Conservation (phyloP, 1,140 invertebrate genomes). For the Pentalonia nigronervosa region DNA sequence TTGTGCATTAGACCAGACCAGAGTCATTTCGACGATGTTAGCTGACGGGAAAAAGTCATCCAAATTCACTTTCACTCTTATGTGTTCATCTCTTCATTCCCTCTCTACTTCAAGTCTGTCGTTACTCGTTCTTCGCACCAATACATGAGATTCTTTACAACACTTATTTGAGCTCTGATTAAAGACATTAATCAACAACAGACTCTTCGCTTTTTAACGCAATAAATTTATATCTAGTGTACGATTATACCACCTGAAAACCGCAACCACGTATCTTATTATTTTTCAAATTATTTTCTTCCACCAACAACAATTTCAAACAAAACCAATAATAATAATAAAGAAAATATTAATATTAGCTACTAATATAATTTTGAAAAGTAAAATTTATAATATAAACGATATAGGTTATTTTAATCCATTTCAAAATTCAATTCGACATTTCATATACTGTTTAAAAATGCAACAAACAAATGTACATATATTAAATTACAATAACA, state of each 20-base stretch:
- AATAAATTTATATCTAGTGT: neutral
- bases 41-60: neutral
- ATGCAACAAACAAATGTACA: neutral
- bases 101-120: neutral
- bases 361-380: neutral
- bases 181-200: neutral
- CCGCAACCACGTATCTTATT: neutral
- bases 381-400: neutral
- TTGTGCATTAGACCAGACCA: conserved; percentile 49
- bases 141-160: neutral
- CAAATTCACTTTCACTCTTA: conserved; percentile 55
- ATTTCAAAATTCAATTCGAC: neutral
- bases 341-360: neutral
- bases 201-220: neutral
- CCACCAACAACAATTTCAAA: neutral
- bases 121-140: neutral
- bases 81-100: conserved; percentile 39
- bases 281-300: neutral
- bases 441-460: neutral
- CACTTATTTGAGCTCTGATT: conserved; percentile 8
- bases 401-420: neutral
- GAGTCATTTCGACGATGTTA: neutral
- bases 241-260: neutral
- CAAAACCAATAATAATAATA: neutral
- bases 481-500: too few species aligned